These are phyloP conservation scores for Pipra filicauda DNA, from an alignment of 2,113 vertebrate genomes.

Conservation along the genomic window DNA sequence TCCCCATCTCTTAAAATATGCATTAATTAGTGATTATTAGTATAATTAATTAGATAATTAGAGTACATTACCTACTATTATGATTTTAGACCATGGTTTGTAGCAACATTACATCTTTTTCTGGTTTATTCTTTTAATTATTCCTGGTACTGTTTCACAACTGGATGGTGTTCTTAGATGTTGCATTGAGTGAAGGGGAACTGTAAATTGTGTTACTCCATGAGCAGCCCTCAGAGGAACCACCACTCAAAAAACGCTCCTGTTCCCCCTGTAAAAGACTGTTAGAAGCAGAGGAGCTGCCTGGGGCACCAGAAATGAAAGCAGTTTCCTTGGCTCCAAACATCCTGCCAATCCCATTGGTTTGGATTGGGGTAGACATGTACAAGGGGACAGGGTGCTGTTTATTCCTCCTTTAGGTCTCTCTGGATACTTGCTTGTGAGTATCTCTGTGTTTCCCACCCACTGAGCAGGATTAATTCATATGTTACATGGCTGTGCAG, in stretches of 20 bases:
- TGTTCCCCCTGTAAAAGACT: accelerated
- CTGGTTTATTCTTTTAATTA: neutral
- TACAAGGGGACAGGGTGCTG: neutral
- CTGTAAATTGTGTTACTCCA: neutral
- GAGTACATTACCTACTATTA: neutral
- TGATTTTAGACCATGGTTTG: neutral
- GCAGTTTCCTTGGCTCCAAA: neutral
- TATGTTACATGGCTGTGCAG: neutral
- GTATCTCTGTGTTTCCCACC: accelerated
- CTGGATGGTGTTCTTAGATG: neutral
- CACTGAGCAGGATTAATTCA: neutral
- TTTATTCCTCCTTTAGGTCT: neutral
- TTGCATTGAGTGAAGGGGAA: neutral
- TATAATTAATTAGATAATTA: neutral
- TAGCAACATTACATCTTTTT: neutral
- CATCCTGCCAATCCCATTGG: neutral
- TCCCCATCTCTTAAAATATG: neutral
- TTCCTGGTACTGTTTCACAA: neutral
- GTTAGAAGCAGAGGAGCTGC: neutral
- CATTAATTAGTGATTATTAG: neutral
- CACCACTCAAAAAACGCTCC: neutral
- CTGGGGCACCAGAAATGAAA: neutral
- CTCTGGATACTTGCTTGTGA: neutral
- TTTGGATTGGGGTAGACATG: neutral
- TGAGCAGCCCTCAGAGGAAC: neutral